These are phyloP conservation scores for Pristionchus pacificus DNA, from an alignment of 1,140 invertebrate genomes.

Conservation along the genomic window DNA sequence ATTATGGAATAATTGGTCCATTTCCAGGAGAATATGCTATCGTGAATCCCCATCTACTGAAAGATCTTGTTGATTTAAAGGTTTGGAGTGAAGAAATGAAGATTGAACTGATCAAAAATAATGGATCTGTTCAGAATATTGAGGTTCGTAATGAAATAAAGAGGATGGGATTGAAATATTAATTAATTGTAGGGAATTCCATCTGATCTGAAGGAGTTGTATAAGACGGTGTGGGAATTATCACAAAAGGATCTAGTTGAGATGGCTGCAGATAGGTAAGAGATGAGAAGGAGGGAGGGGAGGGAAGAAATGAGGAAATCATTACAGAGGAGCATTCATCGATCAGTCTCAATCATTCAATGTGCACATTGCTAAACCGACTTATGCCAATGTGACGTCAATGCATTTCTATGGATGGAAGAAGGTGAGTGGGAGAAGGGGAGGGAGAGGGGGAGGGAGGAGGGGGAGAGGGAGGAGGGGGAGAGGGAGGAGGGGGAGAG, in stretches of 20 bases:
- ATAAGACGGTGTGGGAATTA: conserved; percentile 99
- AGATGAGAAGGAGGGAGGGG: background rate
- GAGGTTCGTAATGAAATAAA: conserved; percentile 52
- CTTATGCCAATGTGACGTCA: conserved; percentile 85
- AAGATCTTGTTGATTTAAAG: conserved; percentile 81
- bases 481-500: background rate
- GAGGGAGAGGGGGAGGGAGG: background rate
- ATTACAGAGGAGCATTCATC: conserved; percentile 91
- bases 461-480: background rate
- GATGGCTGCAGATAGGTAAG: conserved; percentile 81
- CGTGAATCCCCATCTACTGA: conserved; percentile 91
- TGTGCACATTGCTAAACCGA: conserved; percentile 89
- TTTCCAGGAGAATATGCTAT: conserved; percentile 71
- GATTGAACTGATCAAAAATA: conserved; percentile 81
- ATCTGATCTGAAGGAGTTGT: conserved; percentile 78
- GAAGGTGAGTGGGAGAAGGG: conserved; percentile 63
- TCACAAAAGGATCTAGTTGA: conserved; percentile 86
- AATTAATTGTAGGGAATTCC: conserved; percentile 67
- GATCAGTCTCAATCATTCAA: conserved; percentile 98
- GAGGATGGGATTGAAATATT: background rate
- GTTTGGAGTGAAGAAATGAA: conserved; percentile 97
- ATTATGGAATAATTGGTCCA: too few relatives aligned
- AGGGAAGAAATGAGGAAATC: conserved; percentile 60
- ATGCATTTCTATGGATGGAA: conserved; percentile 99
- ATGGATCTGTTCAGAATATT: conserved; percentile 90